These are phyloP conservation scores for Lasiurus cinereus DNA, from an alignment of 2,113 vertebrate genomes.

Conservation along the genomic window DNA sequence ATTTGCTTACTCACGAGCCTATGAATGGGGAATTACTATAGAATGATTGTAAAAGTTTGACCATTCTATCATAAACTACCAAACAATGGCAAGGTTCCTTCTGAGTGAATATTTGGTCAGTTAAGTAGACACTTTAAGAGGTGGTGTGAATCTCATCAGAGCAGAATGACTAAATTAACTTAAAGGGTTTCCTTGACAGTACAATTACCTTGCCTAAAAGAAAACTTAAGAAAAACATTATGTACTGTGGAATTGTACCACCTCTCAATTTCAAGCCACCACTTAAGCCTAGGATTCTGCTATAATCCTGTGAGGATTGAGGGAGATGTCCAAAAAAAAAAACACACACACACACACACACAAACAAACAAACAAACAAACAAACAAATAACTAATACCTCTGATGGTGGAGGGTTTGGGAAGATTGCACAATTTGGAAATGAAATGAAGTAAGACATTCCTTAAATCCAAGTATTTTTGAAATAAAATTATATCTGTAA, in stretches of 20 bases:
- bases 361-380: too few relatives aligned
- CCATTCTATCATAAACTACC: background rate
- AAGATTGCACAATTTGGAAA: background rate
- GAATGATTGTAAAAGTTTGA: background rate
- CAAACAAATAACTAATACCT: background rate
- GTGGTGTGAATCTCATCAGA: background rate
- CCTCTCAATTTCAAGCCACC: background rate
- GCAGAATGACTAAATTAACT: background rate
- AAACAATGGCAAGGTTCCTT: background rate
- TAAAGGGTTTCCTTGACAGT: background rate
- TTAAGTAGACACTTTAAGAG: background rate
- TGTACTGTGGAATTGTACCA: background rate
- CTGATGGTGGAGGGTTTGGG: background rate
- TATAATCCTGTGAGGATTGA: background rate
- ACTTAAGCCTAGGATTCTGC: background rate
- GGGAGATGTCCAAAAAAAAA: background rate
- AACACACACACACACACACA: too few relatives aligned
- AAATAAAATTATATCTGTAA: slow-evolving; percentile 4
- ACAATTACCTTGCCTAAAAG: background rate
- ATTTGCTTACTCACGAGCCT: background rate
- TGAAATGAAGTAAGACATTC: background rate
- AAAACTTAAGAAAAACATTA: background rate
- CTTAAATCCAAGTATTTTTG: background rate
- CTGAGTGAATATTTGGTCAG: background rate
- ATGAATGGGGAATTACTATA: background rate